A percentile compares a stretch with the other conserved stretches of the same genome.
Evolutionary conservation across 2,113 vertebrate genomes (phyloP).

Genomic region (Colistium nudipinnis): DNA sequence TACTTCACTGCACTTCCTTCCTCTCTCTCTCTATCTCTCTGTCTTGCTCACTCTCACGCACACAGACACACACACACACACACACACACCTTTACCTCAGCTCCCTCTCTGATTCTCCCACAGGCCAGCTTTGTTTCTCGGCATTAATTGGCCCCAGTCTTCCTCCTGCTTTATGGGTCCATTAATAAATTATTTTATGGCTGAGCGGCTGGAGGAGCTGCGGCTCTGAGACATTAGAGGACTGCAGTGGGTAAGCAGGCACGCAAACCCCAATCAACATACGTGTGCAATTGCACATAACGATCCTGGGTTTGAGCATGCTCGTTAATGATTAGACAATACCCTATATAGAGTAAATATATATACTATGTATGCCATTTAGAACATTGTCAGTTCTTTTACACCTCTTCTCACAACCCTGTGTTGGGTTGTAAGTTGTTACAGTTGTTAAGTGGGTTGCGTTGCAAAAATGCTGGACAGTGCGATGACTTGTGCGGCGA

Average conservation of each 20-base stretch:
- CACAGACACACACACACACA: background rate
- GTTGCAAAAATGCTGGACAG: too few relatives aligned
- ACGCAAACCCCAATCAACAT: background rate
- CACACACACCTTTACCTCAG: background rate
- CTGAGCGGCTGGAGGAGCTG: slow-evolving; percentile 27
- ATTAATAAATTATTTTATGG: slow-evolving; percentile 49
- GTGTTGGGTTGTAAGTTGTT: too few relatives aligned
- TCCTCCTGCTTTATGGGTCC: slow-evolving; percentile 24
- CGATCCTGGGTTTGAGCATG: background rate
- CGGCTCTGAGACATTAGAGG: slow-evolving; percentile 4
- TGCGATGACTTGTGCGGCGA: too few relatives aligned
- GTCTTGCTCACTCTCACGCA: background rate
- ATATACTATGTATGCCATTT: background rate
- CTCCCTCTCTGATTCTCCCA: slow-evolving; percentile 25
- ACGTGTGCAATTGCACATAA: background rate
- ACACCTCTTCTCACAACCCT: too few relatives aligned
- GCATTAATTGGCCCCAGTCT: slow-evolving; percentile 41
- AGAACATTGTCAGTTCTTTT: background rate
- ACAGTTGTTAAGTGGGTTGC: too few relatives aligned
- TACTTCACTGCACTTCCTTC: background rate
- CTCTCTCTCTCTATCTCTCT: slow-evolving; percentile 4
- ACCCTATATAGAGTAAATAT: background rate
- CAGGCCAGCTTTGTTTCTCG: slow-evolving; percentile 38
- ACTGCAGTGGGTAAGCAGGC: background rate
- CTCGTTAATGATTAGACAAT: background rate